A percentile compares a stretch with the other conserved stretches of the same genome.
These are phyloP conservation scores for Callimorpha dominula DNA, from an alignment of 2,888 invertebrate genomes.

Conservation along the genomic window DNA sequence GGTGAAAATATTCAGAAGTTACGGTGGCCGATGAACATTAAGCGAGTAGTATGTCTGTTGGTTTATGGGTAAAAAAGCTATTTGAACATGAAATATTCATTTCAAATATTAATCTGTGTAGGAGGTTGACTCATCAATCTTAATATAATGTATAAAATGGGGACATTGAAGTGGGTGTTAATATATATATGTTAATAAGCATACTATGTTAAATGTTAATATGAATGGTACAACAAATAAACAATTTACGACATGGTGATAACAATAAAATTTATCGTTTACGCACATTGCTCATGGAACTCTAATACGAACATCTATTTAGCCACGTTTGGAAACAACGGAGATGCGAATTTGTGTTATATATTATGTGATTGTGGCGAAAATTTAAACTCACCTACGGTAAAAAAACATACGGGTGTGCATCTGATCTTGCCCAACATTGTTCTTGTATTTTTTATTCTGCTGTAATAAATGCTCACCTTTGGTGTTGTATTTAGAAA, in stretches of 20 bases:
- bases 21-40: too few relatives aligned
- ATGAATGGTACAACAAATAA: not conserved
- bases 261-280: not conserved
- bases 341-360: conserved; percentile 59
- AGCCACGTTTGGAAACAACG: conserved; percentile 46
- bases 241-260: not conserved
- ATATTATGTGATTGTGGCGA: conserved; percentile 62
- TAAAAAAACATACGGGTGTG: conserved; percentile 14
- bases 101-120: too few relatives aligned
- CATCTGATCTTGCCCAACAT: conserved; percentile 11
- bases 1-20: too few relatives aligned
- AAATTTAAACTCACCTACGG: conserved; percentile 49
- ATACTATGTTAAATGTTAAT: not conserved
- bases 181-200: too few relatives aligned
- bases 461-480: too few relatives aligned
- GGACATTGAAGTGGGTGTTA: too few relatives aligned
- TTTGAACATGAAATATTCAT: too few relatives aligned
- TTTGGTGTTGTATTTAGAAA: too few relatives aligned
- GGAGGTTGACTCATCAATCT: too few relatives aligned
- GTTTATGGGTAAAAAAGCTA: too few relatives aligned
- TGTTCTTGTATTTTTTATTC: not conserved
- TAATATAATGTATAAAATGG: too few relatives aligned
- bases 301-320: conserved; percentile 33
- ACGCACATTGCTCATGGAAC: conserved; percentile 26
- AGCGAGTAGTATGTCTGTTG: too few relatives aligned